Base-by-base conservation (phyloP, 2,113 vertebrate genomes). In the Aix galericulata region DNA sequence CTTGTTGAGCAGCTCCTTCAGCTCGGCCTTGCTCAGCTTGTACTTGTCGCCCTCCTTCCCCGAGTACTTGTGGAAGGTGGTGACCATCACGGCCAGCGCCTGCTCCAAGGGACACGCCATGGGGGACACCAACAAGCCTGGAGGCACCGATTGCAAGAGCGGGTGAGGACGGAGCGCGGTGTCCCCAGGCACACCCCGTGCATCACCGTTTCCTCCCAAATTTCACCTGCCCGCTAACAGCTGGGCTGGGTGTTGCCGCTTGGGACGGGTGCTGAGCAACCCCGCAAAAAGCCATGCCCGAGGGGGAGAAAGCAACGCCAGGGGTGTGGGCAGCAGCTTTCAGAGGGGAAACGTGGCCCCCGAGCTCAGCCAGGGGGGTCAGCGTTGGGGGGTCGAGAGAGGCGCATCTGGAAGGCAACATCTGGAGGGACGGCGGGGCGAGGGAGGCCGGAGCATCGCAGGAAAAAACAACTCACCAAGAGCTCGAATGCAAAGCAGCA, bases 11-110 rank as follows among this genome's bases (percentile, higher is more conserved):
- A 99, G 97, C 9, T 97, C 96, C 81, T 98, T 99, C 66, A 99
- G 96, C 91, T 99, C 98, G 1, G 64, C 95, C 82, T 98, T 98
- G 96, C 80, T 98, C 17, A 99, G 97, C 17, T 96, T 97, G 89
- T 59, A 96, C 32, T 87, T 94, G n/a, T 98, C 95, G 0, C 97
- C 98, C 3, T 98, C 98, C 71, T 92, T 96, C 20, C 69, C 85
- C 0, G 98, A 98, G 64, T 99, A 98, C 26, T 95, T 97, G 91
- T 99, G 98, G 94, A 99, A 99, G 38, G 98, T 95, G 13, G 58
- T 0, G 18, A 98, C 96, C 62, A 96, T 79, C 52, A 93, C 34
- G 3, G 62, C 60, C 95, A 97, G 13, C 0, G 93, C 96, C 71
- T 97, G 86, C 80, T 98, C 97, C 95, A 98, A 86, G 17, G 92